A percentile compares a stretch with the other conserved stretches of the same genome.
Conservation (phyloP, 2,113 vertebrate species). For the Oryzias javanicus region DNA sequence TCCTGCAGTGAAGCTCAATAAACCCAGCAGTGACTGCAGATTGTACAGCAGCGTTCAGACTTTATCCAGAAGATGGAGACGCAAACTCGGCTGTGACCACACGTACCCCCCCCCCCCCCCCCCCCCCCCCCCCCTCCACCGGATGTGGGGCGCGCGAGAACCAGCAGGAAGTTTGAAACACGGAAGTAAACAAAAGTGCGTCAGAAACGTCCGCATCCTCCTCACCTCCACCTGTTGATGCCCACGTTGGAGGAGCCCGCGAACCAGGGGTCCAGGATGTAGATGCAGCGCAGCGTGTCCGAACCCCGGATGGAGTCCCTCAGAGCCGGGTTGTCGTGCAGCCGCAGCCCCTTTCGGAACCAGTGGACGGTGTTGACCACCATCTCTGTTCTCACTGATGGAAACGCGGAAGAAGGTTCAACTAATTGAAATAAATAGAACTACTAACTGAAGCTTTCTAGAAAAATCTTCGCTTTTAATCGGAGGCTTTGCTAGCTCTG, state of each 20-base stretch:
- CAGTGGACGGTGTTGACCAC: slow-evolving; percentile 93
- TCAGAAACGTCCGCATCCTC: no score
- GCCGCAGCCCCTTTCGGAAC: slow-evolving; percentile 95
- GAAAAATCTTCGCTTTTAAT: slow-evolving; percentile 2
- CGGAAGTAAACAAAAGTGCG: no score
- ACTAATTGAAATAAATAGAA: not conserved
- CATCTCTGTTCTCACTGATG: slow-evolving; percentile 67
- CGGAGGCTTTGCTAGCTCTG: no score
- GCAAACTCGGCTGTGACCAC: no score
- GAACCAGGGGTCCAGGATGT: slow-evolving; percentile 97
- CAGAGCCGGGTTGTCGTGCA: slow-evolving; percentile 94
- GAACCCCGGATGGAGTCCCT: slow-evolving; percentile 86
- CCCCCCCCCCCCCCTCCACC: no score
- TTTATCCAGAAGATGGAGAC: no score
- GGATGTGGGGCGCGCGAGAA: no score
- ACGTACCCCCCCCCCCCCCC: no score
- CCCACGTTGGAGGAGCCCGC: slow-evolving; percentile 95
- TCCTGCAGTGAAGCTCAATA: no score
- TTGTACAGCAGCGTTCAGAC: no score
- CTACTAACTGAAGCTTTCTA: not conserved
- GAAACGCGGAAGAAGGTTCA: not conserved
- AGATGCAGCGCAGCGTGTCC: slow-evolving; percentile 90
- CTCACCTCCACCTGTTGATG: slow-evolving; percentile 97
- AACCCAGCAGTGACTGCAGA: no score
- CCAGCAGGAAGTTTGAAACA: no score